Evolutionary conservation across 2,797 vertebrate genomes (phyloP).

Genomic region (Okamejei kenojei): DNA sequence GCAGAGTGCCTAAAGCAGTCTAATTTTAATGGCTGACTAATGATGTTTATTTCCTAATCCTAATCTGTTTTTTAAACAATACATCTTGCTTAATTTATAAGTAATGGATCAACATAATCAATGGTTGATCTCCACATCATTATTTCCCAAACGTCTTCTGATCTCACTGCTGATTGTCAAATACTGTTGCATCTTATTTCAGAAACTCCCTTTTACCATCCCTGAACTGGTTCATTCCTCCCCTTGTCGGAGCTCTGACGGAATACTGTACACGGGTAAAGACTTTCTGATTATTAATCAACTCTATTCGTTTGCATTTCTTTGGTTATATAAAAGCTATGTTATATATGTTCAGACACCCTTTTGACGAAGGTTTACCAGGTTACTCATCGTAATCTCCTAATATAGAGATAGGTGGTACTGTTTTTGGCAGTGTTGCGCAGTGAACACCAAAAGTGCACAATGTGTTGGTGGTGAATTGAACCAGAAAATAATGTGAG

Average conservation of each 20-base stretch:
- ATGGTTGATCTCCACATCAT: not conserved
- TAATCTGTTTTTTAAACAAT: not conserved
- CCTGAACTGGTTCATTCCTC: conserved; percentile 92
- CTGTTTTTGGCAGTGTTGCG: not conserved
- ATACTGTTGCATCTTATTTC: conserved; percentile 39
- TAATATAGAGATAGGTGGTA: not conserved
- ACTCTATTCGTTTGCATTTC: not conserved
- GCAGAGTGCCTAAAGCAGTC: not conserved
- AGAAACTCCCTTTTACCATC: conserved; percentile 92
- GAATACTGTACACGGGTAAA: conserved; percentile 86
- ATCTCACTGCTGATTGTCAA: not conserved
- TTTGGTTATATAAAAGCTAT: not conserved
- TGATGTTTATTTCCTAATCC: not conserved
- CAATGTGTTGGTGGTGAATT: not conserved
- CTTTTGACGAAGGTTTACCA: not conserved
- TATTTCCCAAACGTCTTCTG: not conserved
- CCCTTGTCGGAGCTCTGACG: conserved; percentile 91
- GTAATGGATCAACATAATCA: not conserved
- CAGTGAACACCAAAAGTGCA: not conserved
- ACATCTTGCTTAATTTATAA: not conserved
- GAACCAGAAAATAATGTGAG: no score
- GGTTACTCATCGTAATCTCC: not conserved
- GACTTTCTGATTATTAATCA: not conserved
- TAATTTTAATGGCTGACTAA: not conserved
- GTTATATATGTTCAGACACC: not conserved